Evolutionary conservation across 2,113 vertebrate species (phyloP), one percentile per base, ranked within the genome.

Genomic region (Apaloderma vittatum): DNA sequence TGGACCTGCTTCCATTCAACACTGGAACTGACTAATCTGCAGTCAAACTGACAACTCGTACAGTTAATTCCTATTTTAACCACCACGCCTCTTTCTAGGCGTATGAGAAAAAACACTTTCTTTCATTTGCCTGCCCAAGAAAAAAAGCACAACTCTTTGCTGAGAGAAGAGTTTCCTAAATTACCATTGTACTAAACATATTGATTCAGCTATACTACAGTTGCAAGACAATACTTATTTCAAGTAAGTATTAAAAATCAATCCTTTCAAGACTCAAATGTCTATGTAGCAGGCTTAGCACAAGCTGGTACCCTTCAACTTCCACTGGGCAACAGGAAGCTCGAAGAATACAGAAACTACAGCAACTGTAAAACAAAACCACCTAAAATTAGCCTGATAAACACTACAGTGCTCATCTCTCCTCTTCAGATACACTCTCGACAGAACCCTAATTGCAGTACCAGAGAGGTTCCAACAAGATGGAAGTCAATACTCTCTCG

Each of bases 41-140:
- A 59, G 20, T 32, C 30, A 20, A 43, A 11, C 0, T 29, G 15
- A 62, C 45, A 43, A 40, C 0, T 24, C 9, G 10, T 37, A 23
- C 16, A 66, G 19, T 3, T 52, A 48, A 26, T 57, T 80, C 32
- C 26, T 51, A 76, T 48, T 79, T 52, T 65, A 70, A 59, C 19
- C 15, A 58, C 23, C 9, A 40, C 10, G 24, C 49, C n/a, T 62
- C 49, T 23, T 83, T 70, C 55, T 34, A 81, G 37, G 61, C 9
- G 10, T 8, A 23, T 0, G 2, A 61, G 15, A 81, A 88, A 45
- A 12, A 72, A 43, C 22, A 67, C 22, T 29, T 17, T 62, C 30
- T 71, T 63, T 34, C 17, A 22, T 51, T 46, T 90, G 11, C 22
- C 22, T 72, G 27, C 17, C 36, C 20, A 14, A 78, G 9, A 40